phyloP scores from a whole-genome alignment of 2,113 vertebrate genomes.

The Dryoscopus gambensis region DNA sequence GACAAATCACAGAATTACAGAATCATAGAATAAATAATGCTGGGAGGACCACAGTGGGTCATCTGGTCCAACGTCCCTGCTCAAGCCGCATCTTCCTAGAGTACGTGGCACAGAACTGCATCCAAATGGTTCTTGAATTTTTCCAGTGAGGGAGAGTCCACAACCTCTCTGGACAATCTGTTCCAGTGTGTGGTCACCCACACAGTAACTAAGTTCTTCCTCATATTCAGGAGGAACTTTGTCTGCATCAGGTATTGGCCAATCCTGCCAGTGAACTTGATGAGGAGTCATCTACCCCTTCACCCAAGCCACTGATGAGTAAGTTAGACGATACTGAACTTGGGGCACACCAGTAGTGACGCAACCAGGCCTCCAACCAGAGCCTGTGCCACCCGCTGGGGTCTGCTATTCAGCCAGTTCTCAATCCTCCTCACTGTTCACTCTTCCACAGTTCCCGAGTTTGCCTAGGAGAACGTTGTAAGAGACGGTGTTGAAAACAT shows the following conservation, averaged over 20 bases:
- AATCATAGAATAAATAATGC: background rate
- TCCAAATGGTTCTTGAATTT: background rate
- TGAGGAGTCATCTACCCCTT: background rate
- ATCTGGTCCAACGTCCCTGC: background rate
- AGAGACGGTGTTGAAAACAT: background rate
- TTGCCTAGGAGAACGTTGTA: background rate
- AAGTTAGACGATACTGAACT: background rate
- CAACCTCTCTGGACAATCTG: background rate
- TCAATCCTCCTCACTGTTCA: background rate
- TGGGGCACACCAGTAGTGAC: background rate
- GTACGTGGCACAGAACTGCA: background rate
- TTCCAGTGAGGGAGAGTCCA: background rate
- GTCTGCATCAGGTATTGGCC: accelerated
- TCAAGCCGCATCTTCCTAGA: background rate
- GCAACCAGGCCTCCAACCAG: background rate
- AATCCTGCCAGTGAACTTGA: background rate
- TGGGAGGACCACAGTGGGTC: background rate
- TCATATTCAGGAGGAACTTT: background rate
- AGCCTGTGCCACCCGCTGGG: background rate
- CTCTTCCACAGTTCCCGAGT: background rate
- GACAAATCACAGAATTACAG: background rate
- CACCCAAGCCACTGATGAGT: background rate
- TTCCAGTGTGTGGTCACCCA: background rate
- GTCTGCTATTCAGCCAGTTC: background rate
- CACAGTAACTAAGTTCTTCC: background rate